Base-by-base conservation (phyloP, 2,797 vertebrate species). In the Kryptopterus vitreolus region DNA sequence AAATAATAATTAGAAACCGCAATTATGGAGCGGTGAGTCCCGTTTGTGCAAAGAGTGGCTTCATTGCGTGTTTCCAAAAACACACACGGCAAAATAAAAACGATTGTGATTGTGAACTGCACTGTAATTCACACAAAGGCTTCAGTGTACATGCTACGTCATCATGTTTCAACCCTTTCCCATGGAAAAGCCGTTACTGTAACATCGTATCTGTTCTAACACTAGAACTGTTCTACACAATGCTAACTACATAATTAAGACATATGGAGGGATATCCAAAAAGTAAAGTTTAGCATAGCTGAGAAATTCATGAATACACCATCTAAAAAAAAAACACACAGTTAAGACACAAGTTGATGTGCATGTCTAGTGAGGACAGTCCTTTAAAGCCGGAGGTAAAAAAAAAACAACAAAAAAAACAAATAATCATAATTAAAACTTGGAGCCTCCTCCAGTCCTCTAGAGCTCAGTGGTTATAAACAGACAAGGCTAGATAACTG, bases 211-310 rank as follows among this genome's bases (percentile, higher is more conserved):
- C n/a, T 55, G 38, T 71, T n/a, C 69, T 80, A 75, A 77, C 73
- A 65, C 62, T 69, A 57, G 20, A 80, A 81, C 11, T 65, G 65
- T 22, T 72, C 65, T 71, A 59, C 29, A 78, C 26, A 12, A 78
- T 53, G 48, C 69, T 83, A 71, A 79, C 84, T n/a, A n/a, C n/a
- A n/a, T 72, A 84, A 83, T 87, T 87, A 87, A 86, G 82, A 86
- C 84, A 83, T 80, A 57, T 71, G 78, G 3, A 70, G 38, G 62
- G 31, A 11, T 50, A 68, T 84, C 63, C 61, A 13, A 50, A 57
- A 65, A 26, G 38, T 52, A 70, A 66, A 35, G 59, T 55, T 22
- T 62, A 76, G 24, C 62, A 69, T 55, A 78, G 46, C 31, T 3
- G 18, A 6, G n/a, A 58, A 58, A 13, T 26, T 43, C n/a, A 57